Evolutionary conservation across 2,797 vertebrate species (phyloP), one percentile per base, ranked within the genome.

Genomic region (Passerculus sandwichensis): DNA sequence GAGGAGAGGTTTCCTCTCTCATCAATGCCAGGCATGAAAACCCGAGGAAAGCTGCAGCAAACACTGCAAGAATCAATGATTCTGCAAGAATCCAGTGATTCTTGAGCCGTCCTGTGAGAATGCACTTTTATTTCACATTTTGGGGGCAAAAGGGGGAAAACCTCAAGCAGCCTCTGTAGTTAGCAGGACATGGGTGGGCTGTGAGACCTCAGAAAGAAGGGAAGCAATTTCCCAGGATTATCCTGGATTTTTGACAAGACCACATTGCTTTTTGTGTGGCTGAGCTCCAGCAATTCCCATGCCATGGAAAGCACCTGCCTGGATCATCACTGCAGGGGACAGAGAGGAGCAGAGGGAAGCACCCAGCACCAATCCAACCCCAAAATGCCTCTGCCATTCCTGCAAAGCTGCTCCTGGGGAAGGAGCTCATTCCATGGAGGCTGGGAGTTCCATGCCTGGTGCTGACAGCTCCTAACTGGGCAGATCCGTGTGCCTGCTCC

Each of bases 211-310:
- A 4, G 62, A 2, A 36, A 38, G 3, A 1, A 53, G 29, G 50
- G 59, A 75, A 61, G 10, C 9, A 0, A 36, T 38, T 74, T 50
- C 38, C 74, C 44, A n/a, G 38, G 61, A 30, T 61, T 36, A 34
- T 11, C 42, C 5, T 19, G 82, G 44, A 34, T 38, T 47, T 17
- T 30, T 23, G 71, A 64, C 75, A 19, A 36, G 50, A 6, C 7
- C 5, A 1, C 1, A 0, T 15, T 4, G 16, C 25, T 67, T 26
- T 51, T 1, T 1, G 4, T 3, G 3, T 23, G 27, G 15, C 36
- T 25, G 47, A 82, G 71, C 62, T 56, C 27, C 71, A 27, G 67
- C 38, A 5, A 8, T 8, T 40, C 44, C 50, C 16, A 54, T 60
- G 48, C 69, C 80, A 1, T 0, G 1, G 23, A 67, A 36, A 30